Evolutionary conservation across 2,888 invertebrate genomes (phyloP).

Genomic region (Rhogogaster chlorosoma): DNA sequence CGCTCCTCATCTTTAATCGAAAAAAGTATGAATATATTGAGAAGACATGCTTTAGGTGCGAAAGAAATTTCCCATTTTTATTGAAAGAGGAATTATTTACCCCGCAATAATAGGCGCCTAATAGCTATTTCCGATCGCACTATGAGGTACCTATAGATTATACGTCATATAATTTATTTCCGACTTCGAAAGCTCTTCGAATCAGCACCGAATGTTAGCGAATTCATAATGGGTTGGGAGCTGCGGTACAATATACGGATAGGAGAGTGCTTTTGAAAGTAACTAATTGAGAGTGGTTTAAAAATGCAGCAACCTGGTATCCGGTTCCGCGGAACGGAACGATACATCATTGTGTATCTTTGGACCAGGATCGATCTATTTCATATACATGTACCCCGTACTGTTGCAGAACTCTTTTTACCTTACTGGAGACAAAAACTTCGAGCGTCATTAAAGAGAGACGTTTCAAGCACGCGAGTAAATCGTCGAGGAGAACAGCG

Average conservation of each 20-base stretch:
- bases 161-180: neutral
- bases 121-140: no score
- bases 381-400: neutral
- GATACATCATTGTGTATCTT: constrained; percentile 10
- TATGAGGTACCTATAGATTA: neutral
- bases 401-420: neutral
- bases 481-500: neutral
- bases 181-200: neutral
- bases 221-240: neutral
- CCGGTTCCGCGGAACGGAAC: neutral
- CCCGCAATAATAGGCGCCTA: neutral
- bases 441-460: neutral
- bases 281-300: constrained; percentile 10
- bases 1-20: neutral
- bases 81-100: neutral
- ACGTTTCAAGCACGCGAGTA: neutral
- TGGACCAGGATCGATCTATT: neutral
- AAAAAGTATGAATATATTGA: neutral
- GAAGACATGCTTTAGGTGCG: neutral
- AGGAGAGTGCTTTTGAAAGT: neutral
- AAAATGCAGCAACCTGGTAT: constrained; percentile 8
- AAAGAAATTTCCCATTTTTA: neutral
- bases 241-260: neutral
- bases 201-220: neutral
- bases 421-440: neutral